Conservation (phyloP, 2,797 vertebrate species). For the Bucorvus abyssinicus region DNA sequence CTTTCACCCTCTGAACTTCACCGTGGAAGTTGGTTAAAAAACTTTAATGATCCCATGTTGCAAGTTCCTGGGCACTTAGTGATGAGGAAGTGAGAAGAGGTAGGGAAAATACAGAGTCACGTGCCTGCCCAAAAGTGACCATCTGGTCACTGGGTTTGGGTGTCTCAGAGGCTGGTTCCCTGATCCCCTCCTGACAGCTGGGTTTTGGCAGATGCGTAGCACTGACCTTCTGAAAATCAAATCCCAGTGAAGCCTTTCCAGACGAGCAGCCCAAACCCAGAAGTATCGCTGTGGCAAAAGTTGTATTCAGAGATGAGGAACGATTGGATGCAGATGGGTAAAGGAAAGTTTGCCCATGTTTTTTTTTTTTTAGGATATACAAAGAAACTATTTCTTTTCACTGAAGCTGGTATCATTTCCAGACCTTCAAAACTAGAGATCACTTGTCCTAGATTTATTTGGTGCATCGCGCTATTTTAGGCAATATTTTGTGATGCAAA, state of each 20-base stretch:
- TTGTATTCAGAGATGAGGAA: neutral
- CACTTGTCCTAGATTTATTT: conserved; percentile 2
- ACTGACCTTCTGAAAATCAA: neutral
- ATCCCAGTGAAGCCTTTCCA: neutral
- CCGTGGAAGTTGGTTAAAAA: neutral
- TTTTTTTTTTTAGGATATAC: neutral
- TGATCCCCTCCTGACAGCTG: neutral
- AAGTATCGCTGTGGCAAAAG: neutral
- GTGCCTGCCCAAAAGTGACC: neutral
- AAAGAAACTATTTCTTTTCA: neutral
- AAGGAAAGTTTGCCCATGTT: neutral
- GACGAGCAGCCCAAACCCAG: neutral
- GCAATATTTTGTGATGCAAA: conserved; percentile 18
- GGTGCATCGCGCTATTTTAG: neutral
- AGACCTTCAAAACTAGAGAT: neutral
- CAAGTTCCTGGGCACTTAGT: neutral
- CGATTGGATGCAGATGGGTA: neutral
- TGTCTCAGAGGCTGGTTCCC: neutral
- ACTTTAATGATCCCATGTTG: neutral
- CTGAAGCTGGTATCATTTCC: neutral
- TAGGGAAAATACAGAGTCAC: neutral
- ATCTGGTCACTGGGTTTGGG: neutral
- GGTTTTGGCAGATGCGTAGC: neutral
- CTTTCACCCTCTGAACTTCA: neutral
- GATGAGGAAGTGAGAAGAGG: neutral